These are phyloP conservation scores for Eupithecia subfuscata DNA, from an alignment of 2,888 invertebrate species.

Conservation along the genomic window DNA sequence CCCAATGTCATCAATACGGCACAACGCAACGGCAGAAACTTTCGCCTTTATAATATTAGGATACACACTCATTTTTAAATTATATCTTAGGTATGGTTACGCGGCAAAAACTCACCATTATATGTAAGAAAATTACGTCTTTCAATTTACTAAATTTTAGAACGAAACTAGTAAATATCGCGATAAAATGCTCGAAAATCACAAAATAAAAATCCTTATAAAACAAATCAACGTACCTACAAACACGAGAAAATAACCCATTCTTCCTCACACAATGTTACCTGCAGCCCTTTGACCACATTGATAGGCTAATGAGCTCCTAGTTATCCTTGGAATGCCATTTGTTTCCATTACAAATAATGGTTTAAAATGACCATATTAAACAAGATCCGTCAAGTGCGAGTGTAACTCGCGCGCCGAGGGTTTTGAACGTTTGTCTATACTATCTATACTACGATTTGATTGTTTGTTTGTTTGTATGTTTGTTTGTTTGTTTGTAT, in stretches of 20 bases:
- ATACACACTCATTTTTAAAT: too few relatives aligned
- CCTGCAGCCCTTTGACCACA: background rate
- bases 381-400: background rate
- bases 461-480: too few relatives aligned
- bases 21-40: too few relatives aligned
- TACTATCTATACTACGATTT: too few relatives aligned
- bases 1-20: too few relatives aligned
- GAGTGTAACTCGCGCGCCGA: too few relatives aligned
- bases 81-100: too few relatives aligned
- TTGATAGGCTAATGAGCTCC: constrained; percentile 10
- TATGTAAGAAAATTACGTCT: too few relatives aligned
- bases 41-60: too few relatives aligned
- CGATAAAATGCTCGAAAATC: background rate
- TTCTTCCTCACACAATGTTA: background rate
- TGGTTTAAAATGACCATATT: background rate
- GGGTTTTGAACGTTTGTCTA: too few relatives aligned
- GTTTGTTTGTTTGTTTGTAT: too few relatives aligned
- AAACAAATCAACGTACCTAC: background rate
- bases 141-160: background rate
- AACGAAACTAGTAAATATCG: background rate
- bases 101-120: too few relatives aligned
- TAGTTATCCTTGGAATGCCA: constrained; percentile 18
- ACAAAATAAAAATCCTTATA: background rate
- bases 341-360: constrained; percentile 15
- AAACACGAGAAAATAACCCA: background rate